These are phyloP conservation scores for Drosophila pachea DNA, from an alignment of 1,140 invertebrate species.

Conservation along the genomic window DNA sequence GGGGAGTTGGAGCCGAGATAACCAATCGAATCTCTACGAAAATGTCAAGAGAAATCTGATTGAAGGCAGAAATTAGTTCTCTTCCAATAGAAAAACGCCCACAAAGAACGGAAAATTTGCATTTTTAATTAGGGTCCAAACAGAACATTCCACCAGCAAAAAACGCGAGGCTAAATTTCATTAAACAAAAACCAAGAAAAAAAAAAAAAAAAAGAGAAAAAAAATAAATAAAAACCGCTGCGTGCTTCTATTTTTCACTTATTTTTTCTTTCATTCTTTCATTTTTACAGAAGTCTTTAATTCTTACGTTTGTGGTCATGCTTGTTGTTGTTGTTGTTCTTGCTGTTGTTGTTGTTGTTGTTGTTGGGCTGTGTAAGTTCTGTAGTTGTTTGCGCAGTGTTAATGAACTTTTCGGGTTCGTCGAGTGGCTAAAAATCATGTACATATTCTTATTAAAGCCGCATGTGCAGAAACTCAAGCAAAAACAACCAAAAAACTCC, in stretches of 20 bases:
- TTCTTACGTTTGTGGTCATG: background rate
- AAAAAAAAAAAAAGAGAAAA: slow-evolving; percentile 40
- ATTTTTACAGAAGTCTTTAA: background rate
- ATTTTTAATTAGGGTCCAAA: slow-evolving; percentile 54
- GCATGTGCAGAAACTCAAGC: slow-evolving; percentile 52
- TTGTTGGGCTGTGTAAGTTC: slow-evolving; percentile 5
- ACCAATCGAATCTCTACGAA: background rate
- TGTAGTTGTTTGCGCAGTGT: slow-evolving; percentile 42
- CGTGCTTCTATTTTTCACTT: slow-evolving; percentile 34
- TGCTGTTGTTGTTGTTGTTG: slow-evolving; percentile 3
- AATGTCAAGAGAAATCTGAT: slow-evolving; percentile 24
- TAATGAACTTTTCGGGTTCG: slow-evolving; percentile 66
- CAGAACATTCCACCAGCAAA: background rate
- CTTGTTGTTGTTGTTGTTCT: slow-evolving; percentile 1
- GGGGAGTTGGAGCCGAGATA: slow-evolving; percentile 25
- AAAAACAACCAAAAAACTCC: background rate
- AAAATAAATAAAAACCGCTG: slow-evolving; percentile 55
- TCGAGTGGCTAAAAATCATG: slow-evolving; percentile 58
- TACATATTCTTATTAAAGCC: slow-evolving; percentile 31
- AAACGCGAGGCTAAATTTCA: slow-evolving; percentile 43
- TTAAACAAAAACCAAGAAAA: slow-evolving; percentile 52
- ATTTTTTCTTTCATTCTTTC: background rate
- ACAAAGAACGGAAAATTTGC: slow-evolving; percentile 50
- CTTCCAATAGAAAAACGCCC: slow-evolving; percentile 22
- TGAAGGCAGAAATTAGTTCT: slow-evolving; percentile 35